These are phyloP conservation scores for Strigops habroptila DNA, from an alignment of 2,113 vertebrate genomes.

Conservation along the genomic window DNA sequence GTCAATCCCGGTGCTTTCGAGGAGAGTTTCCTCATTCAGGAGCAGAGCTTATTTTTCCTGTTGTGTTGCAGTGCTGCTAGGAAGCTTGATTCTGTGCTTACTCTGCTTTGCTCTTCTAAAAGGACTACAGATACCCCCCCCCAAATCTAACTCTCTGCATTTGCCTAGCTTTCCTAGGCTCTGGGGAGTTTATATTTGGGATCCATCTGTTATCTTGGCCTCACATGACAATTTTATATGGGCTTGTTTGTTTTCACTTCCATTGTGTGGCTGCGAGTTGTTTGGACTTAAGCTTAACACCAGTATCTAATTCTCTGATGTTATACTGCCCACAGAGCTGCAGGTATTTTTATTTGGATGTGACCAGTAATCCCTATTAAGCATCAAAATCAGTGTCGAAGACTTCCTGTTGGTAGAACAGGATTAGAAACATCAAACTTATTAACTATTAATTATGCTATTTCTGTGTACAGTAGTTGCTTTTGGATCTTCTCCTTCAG, in stretches of 20 bases:
- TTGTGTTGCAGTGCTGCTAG: not conserved
- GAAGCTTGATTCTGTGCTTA: not conserved
- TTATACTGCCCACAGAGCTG: not conserved
- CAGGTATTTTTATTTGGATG: not conserved
- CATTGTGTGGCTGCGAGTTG: not conserved
- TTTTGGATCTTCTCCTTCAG: not conserved
- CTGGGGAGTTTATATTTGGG: not conserved
- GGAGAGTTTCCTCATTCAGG: not conserved
- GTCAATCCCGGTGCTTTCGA: not conserved
- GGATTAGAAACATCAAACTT: not conserved
- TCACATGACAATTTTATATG: not conserved
- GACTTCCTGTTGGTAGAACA: not conserved
- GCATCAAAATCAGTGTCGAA: not conserved
- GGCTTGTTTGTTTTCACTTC: not conserved
- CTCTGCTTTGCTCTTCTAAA: not conserved
- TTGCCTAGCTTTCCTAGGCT: not conserved
- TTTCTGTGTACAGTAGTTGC: not conserved
- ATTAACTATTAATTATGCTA: not conserved
- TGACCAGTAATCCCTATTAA: not conserved
- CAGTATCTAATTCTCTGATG: not conserved
- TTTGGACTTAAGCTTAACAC: not conserved
- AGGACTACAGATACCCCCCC: not conserved
- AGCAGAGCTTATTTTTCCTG: not conserved
- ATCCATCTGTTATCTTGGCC: conserved; percentile 6
- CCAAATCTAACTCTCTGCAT: not conserved